A percentile compares a stretch with the other conserved stretches of the same genome.
These are phyloP conservation scores for Danio rerio DNA, from an alignment of 2,113 vertebrate species.

Conservation along the genomic window DNA sequence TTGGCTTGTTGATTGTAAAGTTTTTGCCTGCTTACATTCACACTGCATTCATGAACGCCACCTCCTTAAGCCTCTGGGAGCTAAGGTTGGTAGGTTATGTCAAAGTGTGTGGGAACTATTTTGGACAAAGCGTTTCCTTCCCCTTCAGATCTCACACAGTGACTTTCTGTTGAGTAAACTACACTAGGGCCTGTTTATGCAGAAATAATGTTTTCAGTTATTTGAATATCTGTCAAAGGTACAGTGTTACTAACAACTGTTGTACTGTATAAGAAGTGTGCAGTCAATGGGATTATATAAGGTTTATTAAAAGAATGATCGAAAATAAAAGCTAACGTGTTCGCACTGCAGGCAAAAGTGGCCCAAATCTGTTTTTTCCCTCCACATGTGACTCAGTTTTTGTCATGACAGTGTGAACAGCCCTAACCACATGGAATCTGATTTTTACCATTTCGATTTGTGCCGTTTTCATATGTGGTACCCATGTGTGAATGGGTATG, in stretches of 20 bases:
- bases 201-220: neutral
- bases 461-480: too few species aligned
- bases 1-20: neutral
- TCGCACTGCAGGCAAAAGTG: too few species aligned
- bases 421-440: too few species aligned
- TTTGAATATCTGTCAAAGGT: too few species aligned
- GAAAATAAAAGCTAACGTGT: too few species aligned
- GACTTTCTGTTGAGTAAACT: conserved; percentile 36
- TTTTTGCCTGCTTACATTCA: conserved; percentile 28
- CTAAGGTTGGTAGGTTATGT: conserved; percentile 66
- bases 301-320: too few species aligned
- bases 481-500: too few species aligned
- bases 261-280: neutral
- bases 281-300: neutral
- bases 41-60: conserved; percentile 22
- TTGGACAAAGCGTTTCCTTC: conserved; percentile 63
- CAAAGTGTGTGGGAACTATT: conserved; percentile 75
- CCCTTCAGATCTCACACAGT: conserved; percentile 54
- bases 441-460: too few species aligned
- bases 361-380: too few species aligned
- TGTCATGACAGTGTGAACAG: too few species aligned
- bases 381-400: too few species aligned
- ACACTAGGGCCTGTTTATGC: neutral
- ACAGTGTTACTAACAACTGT: neutral
- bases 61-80: conserved; percentile 50